phyloP scores from a whole-genome alignment of 2,113 vertebrate species.

The Aix galericulata region DNA sequence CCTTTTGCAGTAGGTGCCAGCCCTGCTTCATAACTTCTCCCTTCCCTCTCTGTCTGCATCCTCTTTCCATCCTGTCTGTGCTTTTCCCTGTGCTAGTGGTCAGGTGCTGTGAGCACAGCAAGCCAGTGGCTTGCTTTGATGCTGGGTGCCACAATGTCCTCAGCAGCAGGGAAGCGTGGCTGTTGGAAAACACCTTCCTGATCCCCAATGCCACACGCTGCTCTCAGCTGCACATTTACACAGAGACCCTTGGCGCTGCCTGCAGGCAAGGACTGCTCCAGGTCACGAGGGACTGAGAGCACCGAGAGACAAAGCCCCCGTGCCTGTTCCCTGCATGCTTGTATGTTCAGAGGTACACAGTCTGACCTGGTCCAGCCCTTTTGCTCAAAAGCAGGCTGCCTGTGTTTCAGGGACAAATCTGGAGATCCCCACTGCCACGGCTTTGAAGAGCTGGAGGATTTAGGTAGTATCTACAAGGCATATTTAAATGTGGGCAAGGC shows the following conservation, averaged over 20 bases:
- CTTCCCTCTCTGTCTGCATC: fast-evolving
- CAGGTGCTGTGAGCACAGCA: neutral
- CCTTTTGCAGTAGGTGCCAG: neutral
- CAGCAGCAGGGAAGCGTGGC: fast-evolving
- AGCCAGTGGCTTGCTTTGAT: neutral
- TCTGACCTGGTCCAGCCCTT: neutral
- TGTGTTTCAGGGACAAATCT: neutral
- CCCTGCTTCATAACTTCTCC: fast-evolving
- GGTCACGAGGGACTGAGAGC: fast-evolving
- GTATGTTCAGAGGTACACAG: neutral
- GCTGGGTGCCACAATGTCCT: neutral
- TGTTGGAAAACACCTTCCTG: fast-evolving
- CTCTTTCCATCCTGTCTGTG: too few relatives aligned
- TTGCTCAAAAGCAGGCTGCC: neutral
- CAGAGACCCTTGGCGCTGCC: fast-evolving
- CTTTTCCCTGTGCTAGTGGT: fast-evolving
- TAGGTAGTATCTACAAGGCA: neutral
- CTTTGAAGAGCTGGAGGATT: neutral
- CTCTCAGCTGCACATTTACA: fast-evolving
- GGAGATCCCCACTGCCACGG: neutral
- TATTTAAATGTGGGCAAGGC: neutral
- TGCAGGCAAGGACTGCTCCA: fast-evolving
- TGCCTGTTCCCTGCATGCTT: fast-evolving
- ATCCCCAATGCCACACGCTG: fast-evolving
- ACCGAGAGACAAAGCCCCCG: fast-evolving